A percentile compares a stretch with the other conserved stretches of the same genome.
Evolutionary conservation across 2,113 vertebrate species (phyloP).

Genomic region (Microtus oregoni): DNA sequence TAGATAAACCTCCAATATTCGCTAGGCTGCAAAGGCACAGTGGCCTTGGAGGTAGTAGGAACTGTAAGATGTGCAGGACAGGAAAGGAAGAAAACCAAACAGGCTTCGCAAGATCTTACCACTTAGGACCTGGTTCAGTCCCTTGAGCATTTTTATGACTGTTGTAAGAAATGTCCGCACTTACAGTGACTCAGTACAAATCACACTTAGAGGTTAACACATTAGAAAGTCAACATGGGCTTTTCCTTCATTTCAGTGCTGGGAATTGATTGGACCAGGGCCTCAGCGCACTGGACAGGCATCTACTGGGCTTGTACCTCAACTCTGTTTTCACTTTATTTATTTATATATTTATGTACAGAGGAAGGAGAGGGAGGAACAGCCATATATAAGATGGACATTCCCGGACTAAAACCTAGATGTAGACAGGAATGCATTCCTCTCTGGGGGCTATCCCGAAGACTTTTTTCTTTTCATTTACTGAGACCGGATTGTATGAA

Average conservation of each 20-base stretch:
- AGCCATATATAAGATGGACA: not conserved
- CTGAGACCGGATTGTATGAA: not conserved
- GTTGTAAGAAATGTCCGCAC: not conserved
- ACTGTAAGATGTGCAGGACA: not conserved
- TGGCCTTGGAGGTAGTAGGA: too few species aligned
- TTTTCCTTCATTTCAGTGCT: not conserved
- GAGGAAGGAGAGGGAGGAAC: not conserved
- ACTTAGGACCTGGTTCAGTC: not conserved
- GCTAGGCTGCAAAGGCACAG: not conserved
- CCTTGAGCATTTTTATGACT: not conserved
- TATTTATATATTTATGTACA: not conserved
- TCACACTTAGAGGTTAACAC: not conserved
- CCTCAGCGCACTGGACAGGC: not conserved
- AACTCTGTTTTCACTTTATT: not conserved
- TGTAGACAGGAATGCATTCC: not conserved
- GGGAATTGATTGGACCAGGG: not conserved
- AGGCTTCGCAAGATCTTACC: not conserved
- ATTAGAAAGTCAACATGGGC: not conserved
- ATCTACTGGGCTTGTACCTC: not conserved
- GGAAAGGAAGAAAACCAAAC: not conserved
- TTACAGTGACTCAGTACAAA: not conserved
- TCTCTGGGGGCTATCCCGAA: not conserved
- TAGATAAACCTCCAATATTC: not conserved
- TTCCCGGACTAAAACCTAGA: not conserved
- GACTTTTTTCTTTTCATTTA: not conserved